Evolutionary conservation across 2,113 vertebrate genomes (phyloP).

Genomic region (Potamarius usumacintae): DNA sequence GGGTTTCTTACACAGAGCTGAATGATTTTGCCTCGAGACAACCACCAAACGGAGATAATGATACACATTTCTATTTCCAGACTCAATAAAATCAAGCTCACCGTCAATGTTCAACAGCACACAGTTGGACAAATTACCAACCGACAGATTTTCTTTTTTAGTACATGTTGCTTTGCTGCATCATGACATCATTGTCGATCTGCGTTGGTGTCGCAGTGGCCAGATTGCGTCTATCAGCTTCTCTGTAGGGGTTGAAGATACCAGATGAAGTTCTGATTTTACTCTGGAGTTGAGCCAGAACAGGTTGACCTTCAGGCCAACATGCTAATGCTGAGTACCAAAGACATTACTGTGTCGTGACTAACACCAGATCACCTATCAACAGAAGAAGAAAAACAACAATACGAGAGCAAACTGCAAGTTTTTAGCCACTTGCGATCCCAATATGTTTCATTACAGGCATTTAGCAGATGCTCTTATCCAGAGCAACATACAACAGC

Average conservation of each 20-base stretch:
- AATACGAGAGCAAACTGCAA: too few relatives aligned
- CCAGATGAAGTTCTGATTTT: conserved; percentile 38
- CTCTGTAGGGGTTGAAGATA: neutral
- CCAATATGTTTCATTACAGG: too few relatives aligned
- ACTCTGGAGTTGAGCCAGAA: conserved; percentile 28
- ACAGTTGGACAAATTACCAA: neutral
- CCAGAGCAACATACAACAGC: too few relatives aligned
- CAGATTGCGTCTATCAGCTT: conserved; percentile 8
- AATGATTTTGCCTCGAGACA: conserved; percentile 40
- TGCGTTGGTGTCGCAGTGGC: neutral
- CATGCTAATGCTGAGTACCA: neutral
- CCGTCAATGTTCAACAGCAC: neutral
- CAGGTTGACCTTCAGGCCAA: conserved; percentile 38
- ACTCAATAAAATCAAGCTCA: conserved; percentile 26
- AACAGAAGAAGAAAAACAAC: neutral
- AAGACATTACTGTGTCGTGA: conserved; percentile 1
- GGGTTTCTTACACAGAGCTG: neutral
- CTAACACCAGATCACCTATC: neutral
- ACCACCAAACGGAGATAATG: conserved; percentile 28
- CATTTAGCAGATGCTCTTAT: too few relatives aligned
- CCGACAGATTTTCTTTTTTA: neutral
- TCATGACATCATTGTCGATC: neutral
- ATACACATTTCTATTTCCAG: conserved; percentile 37
- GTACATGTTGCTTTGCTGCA: neutral
- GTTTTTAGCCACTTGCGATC: too few relatives aligned